phyloP scores from a whole-genome alignment of 2,888 invertebrate species.

The Drosophila nigricruria region DNA sequence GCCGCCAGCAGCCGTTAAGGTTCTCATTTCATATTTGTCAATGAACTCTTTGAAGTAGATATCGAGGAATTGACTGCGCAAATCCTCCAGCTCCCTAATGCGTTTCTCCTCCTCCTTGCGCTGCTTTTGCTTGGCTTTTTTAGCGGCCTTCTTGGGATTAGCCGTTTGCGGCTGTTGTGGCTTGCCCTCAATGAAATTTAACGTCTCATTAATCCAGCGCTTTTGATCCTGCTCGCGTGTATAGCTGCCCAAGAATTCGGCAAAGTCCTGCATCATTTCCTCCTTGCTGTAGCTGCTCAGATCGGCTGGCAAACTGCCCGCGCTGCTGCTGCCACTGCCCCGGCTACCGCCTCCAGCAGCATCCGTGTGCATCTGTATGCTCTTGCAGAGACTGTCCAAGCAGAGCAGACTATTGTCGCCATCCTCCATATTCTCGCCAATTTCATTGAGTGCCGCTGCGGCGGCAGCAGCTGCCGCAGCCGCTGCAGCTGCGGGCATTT shows the following conservation, averaged over 20 bases:
- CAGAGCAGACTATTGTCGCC: conserved; percentile 81
- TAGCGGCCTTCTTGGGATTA: conserved; percentile 85
- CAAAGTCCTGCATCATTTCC: conserved; percentile 82
- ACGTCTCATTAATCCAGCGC: conserved; percentile 84
- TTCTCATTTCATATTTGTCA: conserved; percentile 82
- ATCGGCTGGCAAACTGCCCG: conserved; percentile 47
- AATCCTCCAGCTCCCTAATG: conserved; percentile 82
- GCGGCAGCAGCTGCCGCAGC: conserved; percentile 56
- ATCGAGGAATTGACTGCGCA: conserved; percentile 83
- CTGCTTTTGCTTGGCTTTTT: conserved; percentile 85
- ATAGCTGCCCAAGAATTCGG: conserved; percentile 81
- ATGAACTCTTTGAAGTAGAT: conserved; percentile 84
- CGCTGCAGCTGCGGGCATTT: conserved; percentile 51
- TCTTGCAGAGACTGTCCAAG: conserved; percentile 80
- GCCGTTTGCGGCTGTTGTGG: conserved; percentile 80
- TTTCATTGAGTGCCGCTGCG: conserved; percentile 60
- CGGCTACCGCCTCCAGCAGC: conserved; percentile 31
- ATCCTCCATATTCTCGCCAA: conserved; percentile 58
- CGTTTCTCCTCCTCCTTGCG: conserved; percentile 85
- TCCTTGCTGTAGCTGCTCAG: conserved; percentile 66
- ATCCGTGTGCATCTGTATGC: conserved; percentile 75
- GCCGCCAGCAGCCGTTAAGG: conserved; percentile 73
- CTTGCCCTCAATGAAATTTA: conserved; percentile 84
- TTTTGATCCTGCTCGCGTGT: conserved; percentile 82
- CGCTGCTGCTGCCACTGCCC: conserved; percentile 41